These are phyloP conservation scores for Embidobia sp. DNA, from an alignment of 2,888 invertebrate species.

Conservation along the genomic window DNA sequence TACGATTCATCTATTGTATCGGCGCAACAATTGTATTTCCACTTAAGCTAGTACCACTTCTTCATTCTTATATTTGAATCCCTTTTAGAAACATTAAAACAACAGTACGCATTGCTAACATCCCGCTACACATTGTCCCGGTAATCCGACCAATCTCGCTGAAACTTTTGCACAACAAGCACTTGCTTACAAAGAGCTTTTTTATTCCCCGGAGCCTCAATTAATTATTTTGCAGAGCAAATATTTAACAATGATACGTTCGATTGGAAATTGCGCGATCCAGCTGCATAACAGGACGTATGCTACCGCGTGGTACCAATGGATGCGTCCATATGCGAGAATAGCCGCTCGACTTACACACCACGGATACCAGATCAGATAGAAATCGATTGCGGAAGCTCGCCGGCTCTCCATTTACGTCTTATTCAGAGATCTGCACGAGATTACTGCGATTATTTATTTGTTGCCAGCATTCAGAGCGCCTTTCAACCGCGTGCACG, in stretches of 20 bases:
- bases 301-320: conserved; percentile 23
- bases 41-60: too few species aligned
- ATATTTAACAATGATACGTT: conserved; percentile 49
- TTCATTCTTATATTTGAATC: not conserved
- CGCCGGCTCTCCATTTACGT: conserved; percentile 73
- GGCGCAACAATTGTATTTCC: too few species aligned
- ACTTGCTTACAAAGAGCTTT: conserved; percentile 15
- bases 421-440: conserved; percentile 71
- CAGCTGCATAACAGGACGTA: conserved; percentile 34
- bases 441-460: conserved; percentile 74
- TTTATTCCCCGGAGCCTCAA: conserved; percentile 20
- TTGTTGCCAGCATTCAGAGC: conserved; percentile 56
- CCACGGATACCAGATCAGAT: conserved; percentile 67
- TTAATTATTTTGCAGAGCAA: conserved; percentile 43
- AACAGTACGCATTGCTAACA: conserved; percentile 24
- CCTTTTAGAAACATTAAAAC: not conserved
- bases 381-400: conserved; percentile 71
- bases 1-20: too few species aligned
- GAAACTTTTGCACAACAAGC: not conserved
- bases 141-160: conserved; percentile 19
- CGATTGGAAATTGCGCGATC: conserved; percentile 40
- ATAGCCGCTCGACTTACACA: conserved; percentile 62
- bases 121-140: conserved; percentile 23
- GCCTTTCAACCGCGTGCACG: conserved; percentile 47
- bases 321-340: conserved; percentile 58